Percentiles rank a stretch among this genome's conserved stretches.
These are phyloP conservation scores for Harpegnathos saltator DNA, from an alignment of 1,140 invertebrate genomes.

Conservation along the genomic window DNA sequence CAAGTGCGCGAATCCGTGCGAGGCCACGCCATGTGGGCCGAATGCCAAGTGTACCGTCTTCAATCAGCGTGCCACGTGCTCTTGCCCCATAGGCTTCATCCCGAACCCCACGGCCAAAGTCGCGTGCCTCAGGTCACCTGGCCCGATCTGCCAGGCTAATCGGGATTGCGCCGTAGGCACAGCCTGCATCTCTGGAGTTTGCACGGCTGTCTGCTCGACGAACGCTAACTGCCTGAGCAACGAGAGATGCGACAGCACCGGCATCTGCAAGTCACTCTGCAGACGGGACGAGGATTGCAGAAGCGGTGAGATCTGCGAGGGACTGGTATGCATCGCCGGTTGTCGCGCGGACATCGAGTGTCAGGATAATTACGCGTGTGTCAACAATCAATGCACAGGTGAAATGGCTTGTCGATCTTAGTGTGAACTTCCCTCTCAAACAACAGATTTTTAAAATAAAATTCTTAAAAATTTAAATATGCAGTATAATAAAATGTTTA, in stretches of 20 bases:
- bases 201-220: slow-evolving; percentile 91
- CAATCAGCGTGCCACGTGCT: slow-evolving; percentile 93
- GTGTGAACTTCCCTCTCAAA: not conserved
- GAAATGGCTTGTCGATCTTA: slow-evolving; percentile 30
- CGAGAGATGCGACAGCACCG: slow-evolving; percentile 90
- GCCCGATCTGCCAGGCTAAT: slow-evolving; percentile 90
- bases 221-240: slow-evolving; percentile 92
- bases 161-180: slow-evolving; percentile 90
- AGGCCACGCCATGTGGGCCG: slow-evolving; percentile 92
- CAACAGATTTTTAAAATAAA: not conserved
- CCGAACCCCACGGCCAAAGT: slow-evolving; percentile 94
- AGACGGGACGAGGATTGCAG: slow-evolving; percentile 92
- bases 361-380: slow-evolving; percentile 89
- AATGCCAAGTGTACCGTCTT: slow-evolving; percentile 93
- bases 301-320: slow-evolving; percentile 93
- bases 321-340: slow-evolving; percentile 91
- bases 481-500: no score
- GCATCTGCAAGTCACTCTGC: slow-evolving; percentile 90
- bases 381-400: slow-evolving; percentile 91
- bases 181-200: slow-evolving; percentile 90
- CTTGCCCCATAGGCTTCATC: slow-evolving; percentile 92
- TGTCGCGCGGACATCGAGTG: slow-evolving; percentile 94
- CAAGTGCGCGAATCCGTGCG: slow-evolving; percentile 93
- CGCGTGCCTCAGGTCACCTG: slow-evolving; percentile 92
- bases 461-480: no score